Base-by-base conservation (phyloP, 2,888 invertebrate species). In the Metalampra italica region DNA sequence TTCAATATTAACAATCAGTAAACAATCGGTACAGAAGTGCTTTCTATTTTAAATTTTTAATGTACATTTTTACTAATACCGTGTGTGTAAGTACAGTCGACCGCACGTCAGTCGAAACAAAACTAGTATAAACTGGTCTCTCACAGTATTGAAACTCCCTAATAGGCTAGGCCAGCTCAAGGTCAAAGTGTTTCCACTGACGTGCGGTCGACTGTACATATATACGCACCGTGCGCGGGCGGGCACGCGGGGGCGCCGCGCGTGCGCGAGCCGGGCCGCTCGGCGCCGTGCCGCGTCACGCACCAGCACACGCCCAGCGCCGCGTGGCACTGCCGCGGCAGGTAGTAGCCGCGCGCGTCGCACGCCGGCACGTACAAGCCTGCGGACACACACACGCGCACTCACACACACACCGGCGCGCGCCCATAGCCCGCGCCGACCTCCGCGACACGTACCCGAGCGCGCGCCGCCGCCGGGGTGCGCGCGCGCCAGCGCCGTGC, bases 261-360 rank as follows among this genome's bases (percentile, higher is more conserved):
- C 91, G 95, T 94, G 75, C 96, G 94, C 60, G 96, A 95, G 75
- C 95, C 95, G 61, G 96, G 92, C 70, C 93, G 93, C 87, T 97
- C 97, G 42, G 95, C 95, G 48, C 97, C 97, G 84, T 97, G 97
- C 77, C 95, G 93, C 89, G 97, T 96, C 60, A 97, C 96, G 89
- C 97, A 97, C 97, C 97, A 97, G 87, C 97, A 97, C 78, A 96
- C 93, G 53, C 94, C 96, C 46, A 95, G 94, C 55, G 96, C 94
- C 60, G 92, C 92, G 88, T 97, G 96, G 82, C 97, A 97, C 84
- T 97, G 97, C 54, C 94, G 93, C 66, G 95, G 92, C 60, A 93
- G 93, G 87, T 96, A 97, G 90, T 93, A 97, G 55, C 97, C 97
- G 79, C 95, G 94, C 60, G 92, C 91, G 88, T 97, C 97, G 87